These are phyloP conservation scores for Eriocheir sinensis DNA, from an alignment of 1,140 invertebrate genomes.

Conservation along the genomic window DNA sequence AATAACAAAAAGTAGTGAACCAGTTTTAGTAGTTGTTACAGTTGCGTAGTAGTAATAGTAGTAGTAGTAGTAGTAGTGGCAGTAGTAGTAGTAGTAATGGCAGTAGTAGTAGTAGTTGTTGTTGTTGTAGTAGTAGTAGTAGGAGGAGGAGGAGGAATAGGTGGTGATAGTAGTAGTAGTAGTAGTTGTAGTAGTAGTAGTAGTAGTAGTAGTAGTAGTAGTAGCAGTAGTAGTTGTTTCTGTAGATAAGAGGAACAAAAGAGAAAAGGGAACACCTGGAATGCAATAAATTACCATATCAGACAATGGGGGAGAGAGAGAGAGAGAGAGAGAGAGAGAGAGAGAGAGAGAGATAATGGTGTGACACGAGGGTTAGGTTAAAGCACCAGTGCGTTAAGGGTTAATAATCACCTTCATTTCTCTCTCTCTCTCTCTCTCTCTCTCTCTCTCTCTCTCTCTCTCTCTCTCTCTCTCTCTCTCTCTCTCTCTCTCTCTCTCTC, in stretches of 20 bases:
- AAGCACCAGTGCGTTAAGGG: not conserved
- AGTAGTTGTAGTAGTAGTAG: not conserved
- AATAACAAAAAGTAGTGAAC: no score
- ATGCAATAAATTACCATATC: no score
- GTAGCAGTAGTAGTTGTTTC: constrained; percentile 7
- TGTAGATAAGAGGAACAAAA: no score
- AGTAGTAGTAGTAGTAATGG: no score
- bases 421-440: constrained; percentile 13
- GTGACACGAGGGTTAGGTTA: not conserved
- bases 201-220: constrained; percentile 24
- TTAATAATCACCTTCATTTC: not conserved
- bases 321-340: not conserved
- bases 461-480: not conserved
- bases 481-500: not conserved
- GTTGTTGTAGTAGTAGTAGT: no score
- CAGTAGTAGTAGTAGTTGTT: no score
- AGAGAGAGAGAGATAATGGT: not conserved
- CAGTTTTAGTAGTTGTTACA: no score
- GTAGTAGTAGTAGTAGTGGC: no score
- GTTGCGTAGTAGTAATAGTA: no score
- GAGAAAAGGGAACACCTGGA: no score
- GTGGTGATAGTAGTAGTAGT: not conserved
- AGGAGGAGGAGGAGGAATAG: no score
- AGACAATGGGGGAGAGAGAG: not conserved
- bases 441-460: constrained; percentile 4